phyloP scores from a whole-genome alignment of 1,140 invertebrate species.

The Orchestia grillus region DNA sequence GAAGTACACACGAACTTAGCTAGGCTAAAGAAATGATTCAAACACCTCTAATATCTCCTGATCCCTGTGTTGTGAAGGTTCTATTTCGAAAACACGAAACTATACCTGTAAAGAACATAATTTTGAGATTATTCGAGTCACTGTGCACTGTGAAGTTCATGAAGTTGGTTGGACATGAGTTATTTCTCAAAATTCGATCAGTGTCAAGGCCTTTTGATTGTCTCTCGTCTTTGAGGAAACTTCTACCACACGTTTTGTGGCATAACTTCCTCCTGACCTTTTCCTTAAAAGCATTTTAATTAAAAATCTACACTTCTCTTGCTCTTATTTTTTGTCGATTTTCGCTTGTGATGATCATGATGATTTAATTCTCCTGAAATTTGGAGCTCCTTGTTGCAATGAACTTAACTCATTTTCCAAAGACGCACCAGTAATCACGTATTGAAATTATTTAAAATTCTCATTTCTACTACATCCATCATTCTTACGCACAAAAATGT shows the following conservation, averaged over 20 bases:
- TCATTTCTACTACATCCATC: not conserved
- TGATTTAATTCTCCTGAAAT: not conserved
- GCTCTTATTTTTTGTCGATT: not conserved
- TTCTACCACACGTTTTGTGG: not conserved
- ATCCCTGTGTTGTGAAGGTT: not conserved
- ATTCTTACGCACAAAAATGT: not conserved
- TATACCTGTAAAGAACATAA: not conserved
- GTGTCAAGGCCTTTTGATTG: slow-evolving; percentile 4
- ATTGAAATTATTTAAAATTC: not conserved
- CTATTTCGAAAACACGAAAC: not conserved
- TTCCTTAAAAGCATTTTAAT: not conserved
- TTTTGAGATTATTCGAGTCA: not conserved
- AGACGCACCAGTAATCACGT: not conserved
- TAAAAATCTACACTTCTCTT: not conserved
- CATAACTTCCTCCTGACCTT: not conserved
- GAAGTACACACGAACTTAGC: not conserved
- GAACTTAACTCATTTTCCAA: not conserved
- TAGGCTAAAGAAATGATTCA: not conserved
- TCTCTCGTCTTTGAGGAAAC: slow-evolving; percentile 8
- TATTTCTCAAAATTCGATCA: slow-evolving; percentile 10
- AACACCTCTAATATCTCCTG: not conserved
- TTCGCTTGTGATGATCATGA: not conserved
- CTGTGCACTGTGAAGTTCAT: not conserved
- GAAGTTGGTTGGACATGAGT: not conserved
- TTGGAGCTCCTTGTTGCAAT: not conserved